Evolutionary conservation across 2,797 vertebrate genomes (phyloP), one percentile per base, ranked within the genome.

Genomic region (Sebastes flavidus): DNA sequence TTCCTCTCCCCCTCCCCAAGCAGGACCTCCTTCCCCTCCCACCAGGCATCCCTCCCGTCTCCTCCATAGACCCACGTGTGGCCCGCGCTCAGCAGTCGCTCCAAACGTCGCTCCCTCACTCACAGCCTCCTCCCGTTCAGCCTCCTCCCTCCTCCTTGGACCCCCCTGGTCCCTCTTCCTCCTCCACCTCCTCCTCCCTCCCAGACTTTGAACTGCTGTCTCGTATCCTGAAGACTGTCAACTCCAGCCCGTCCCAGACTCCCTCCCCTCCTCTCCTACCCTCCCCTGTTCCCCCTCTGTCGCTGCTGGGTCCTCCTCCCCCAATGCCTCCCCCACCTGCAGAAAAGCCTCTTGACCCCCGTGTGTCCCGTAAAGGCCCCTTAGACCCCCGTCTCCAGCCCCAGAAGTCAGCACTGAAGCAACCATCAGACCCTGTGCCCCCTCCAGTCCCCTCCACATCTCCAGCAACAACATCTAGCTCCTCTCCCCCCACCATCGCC

Each of bases 141-240:
- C 83, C 85, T 12, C 60, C 91, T 2, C 86, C 18, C 68, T 66
- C 18, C 69, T 67, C 24, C 73, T 74, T 7, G 16, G 94, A 52
- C 81, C 82, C 61, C 52, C 94, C 85, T 38, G 49, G 79, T 22
- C 88, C 69, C 78, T 94, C 96, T 0, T 27, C 95, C 0, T 89
- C 96, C 0, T 6, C 82, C 18, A 93, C 96, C 0, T 94, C 96
- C 0, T 27, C 95, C 0, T 89, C 96, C 0, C 92, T 99, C n/a
- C 98, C 98, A 0, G 97, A 99, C 87, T 98, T 99, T 70, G 97
- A 98, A 91, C 95, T 99, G 7, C 93, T 99, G 1, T 98, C 98
- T 1, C 95, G 97, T 11, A 98, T 99, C 42, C 90, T 99, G 38
- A 97, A 99, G 89, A 98, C 97, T 0, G 97, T 98, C 32, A 97